Evolutionary conservation across 2,113 vertebrate genomes (phyloP).

Genomic region (Rhombomys opimus): DNA sequence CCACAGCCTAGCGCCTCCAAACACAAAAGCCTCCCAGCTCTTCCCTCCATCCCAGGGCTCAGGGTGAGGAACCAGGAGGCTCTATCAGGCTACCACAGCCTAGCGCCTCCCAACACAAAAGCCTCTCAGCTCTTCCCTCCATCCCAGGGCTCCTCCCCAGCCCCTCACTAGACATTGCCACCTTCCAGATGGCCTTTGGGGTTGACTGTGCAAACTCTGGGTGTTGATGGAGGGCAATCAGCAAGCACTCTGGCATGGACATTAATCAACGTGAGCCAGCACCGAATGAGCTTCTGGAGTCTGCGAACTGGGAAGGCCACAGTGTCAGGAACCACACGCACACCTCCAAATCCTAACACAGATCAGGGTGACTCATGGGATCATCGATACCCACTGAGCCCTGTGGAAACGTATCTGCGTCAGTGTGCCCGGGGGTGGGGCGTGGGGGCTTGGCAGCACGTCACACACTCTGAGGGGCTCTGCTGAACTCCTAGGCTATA

Average conservation of each 20-base stretch:
- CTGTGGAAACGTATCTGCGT: rapidly evolving
- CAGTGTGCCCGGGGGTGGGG: background rate
- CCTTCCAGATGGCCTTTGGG: rapidly evolving
- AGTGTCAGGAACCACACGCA: background rate
- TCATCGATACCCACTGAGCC: background rate
- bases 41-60: background rate
- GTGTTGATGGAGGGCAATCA: background rate
- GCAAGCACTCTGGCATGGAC: no score
- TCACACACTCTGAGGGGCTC: background rate
- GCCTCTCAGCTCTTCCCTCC: background rate
- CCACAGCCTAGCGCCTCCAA: background rate
- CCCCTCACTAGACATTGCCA: no score
- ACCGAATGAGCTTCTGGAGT: background rate
- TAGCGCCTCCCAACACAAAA: background rate
- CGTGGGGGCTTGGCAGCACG: rapidly evolving
- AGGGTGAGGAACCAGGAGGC: no score
- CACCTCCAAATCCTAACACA: background rate
- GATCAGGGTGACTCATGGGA: rapidly evolving
- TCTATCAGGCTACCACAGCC: background rate
- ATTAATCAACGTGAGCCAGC: background rate
- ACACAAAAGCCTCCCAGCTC: rapidly evolving
- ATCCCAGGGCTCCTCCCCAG: background rate
- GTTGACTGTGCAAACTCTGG: rapidly evolving
- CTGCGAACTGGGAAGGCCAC: background rate
- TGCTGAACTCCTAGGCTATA: background rate